Conservation (phyloP, 2,113 vertebrate species). For the Sander vitreus region DNA sequence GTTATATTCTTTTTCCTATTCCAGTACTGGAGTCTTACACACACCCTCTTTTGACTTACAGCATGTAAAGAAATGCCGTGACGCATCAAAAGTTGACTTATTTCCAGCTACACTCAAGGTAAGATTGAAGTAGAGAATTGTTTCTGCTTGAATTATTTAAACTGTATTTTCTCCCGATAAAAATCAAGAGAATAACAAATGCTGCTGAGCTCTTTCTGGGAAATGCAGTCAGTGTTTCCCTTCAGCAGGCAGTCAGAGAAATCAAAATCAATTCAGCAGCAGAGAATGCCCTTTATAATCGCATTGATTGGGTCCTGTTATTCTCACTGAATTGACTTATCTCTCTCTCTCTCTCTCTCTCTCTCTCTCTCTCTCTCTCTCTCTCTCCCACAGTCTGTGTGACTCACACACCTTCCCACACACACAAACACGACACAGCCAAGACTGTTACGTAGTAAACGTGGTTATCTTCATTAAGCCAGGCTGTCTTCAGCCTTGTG, state of each 20-base stretch:
- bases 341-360: neutral
- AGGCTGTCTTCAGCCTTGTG: slow-evolving; percentile 46
- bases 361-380: neutral
- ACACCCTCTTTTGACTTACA: neutral
- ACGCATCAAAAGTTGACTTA: neutral
- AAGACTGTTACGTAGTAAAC: slow-evolving; percentile 52
- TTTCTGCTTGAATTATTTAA: slow-evolving; percentile 19
- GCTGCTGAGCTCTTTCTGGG: slow-evolving; percentile 17
- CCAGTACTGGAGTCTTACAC: neutral
- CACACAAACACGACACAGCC: neutral
- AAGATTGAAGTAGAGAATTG: neutral
- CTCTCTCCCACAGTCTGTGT: neutral
- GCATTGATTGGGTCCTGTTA: slow-evolving; percentile 70
- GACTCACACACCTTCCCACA: slow-evolving; percentile 38
- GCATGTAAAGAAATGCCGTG: neutral
- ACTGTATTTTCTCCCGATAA: neutral
- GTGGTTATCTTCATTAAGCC: slow-evolving; percentile 66
- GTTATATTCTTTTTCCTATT: neutral
- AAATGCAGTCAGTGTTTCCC: slow-evolving; percentile 29
- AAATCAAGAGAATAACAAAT: neutral
- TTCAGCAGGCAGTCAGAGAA: slow-evolving; percentile 41
- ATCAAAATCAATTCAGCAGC: slow-evolving; percentile 60
- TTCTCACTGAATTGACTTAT: slow-evolving; percentile 44
- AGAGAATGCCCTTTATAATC: slow-evolving; percentile 59
- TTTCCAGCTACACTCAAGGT: neutral